phyloP scores from a whole-genome alignment of 2,113 vertebrate genomes.

The Columba livia region DNA sequence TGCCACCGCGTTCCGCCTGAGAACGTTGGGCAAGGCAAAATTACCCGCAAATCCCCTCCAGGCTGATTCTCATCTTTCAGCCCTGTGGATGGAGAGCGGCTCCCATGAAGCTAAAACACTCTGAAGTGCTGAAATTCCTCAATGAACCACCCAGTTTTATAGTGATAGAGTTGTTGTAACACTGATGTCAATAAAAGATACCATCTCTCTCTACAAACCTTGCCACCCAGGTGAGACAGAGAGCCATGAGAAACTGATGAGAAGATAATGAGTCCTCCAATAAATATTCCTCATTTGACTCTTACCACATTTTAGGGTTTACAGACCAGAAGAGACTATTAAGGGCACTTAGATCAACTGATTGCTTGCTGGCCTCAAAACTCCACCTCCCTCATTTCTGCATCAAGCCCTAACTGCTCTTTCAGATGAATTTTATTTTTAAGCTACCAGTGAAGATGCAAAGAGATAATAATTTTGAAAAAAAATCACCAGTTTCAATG shows the following conservation, averaged over 20 bases:
- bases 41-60: not conserved
- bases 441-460: not conserved
- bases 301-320: not conserved
- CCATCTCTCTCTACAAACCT: constrained; percentile 14
- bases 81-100: not conserved
- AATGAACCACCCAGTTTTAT: constrained; percentile 51
- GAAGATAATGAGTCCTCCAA: constrained; percentile 21
- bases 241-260: constrained; percentile 50
- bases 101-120: not conserved
- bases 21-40: constrained; percentile 7
- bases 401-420: not conserved
- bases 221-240: constrained; percentile 48
- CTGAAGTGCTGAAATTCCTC: constrained; percentile 25
- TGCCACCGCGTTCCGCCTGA: not conserved
- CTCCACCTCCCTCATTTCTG: not conserved
- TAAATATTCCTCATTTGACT: not conserved
- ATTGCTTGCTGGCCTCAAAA: not conserved
- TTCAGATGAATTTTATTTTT: not conserved
- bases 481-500: not conserved
- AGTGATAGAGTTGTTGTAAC: constrained; percentile 19
- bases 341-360: not conserved
- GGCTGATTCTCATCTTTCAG: constrained; percentile 43
- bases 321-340: not conserved
- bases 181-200: constrained; percentile 20
- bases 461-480: not conserved